Conservation (phyloP, 1,140 invertebrate genomes). For the Formica exsecta region DNA sequence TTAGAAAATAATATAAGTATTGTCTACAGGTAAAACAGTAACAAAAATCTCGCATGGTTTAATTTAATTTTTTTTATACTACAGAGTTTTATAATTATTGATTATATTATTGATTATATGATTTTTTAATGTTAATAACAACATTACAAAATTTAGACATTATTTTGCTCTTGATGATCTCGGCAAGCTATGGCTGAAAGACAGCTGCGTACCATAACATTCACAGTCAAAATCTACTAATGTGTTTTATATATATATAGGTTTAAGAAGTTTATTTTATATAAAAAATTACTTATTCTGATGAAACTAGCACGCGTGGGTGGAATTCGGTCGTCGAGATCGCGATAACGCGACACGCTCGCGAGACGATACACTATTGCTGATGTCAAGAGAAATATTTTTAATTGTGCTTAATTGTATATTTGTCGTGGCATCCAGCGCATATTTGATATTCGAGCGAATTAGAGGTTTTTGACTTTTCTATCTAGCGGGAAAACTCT, state of each 20-base stretch:
- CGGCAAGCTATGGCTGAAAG: slow-evolving; percentile 28
- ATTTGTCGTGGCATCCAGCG: not conserved
- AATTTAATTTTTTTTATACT: no score
- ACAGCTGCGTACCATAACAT: slow-evolving; percentile 62
- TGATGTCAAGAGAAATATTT: slow-evolving; percentile 52
- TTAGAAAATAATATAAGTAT: no score
- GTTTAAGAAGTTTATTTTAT: slow-evolving; percentile 77
- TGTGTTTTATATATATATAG: slow-evolving; percentile 66
- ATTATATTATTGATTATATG: not conserved
- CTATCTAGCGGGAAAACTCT: not conserved
- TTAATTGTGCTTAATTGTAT: slow-evolving; percentile 56
- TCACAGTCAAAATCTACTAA: slow-evolving; percentile 76
- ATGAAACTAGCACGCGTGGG: not conserved
- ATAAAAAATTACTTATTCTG: slow-evolving; percentile 39
- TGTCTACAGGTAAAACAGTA: no score
- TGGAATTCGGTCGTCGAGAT: slow-evolving; percentile 28
- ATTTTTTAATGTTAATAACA: not conserved
- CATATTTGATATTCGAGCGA: not conserved
- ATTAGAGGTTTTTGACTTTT: slow-evolving; percentile 27
- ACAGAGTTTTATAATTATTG: no score
- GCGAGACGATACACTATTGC: not conserved
- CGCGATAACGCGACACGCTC: not conserved
- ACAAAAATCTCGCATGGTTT: no score
- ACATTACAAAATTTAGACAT: not conserved
- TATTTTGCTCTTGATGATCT: slow-evolving; percentile 15